Base-by-base conservation (phyloP, 2,888 invertebrate species). In the Phyto melanocephala region DNA sequence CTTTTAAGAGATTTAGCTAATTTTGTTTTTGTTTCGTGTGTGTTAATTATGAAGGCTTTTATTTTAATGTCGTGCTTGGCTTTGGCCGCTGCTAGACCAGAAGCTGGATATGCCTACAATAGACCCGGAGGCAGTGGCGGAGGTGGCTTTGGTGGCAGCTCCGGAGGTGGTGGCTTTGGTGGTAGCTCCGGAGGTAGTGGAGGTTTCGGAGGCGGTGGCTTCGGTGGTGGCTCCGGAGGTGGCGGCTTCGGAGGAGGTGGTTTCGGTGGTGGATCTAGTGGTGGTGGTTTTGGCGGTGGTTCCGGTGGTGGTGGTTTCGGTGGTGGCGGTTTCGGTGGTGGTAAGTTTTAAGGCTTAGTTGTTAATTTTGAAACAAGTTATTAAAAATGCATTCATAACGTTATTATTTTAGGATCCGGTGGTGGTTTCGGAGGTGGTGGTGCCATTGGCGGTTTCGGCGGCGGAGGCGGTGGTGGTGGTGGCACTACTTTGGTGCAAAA, bases 401-500 rank as follows among this genome's bases (percentile, higher is more conserved):
- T 60, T 15, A 10, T 45, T 6, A 28, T 28, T 37, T 22, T 58
- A 80, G 72, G 75, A 74, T 74, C 78, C 45, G 80, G 81, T 28
- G 68, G 79, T 17, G 81, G 77, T 37, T 81, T 79, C 42, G 71
- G 76, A 17, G 79, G 78, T 10, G 84, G 84, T 68, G 83, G 82
- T 40, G 77, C 83, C 2, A 79, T 81, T 70, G 87, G 87, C 8
- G 88, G 86, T 63, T 86, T 85, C 58, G 83, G 82, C 65, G 88
- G 88, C 68, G 88, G 88, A 56, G 88, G 89, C 67, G 88, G 88
- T 54, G 87, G 87, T 11, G 90, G 91, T n/a, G 90, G 91, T 68
- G 91, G 91, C 58, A 88, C 90, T 82, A 91, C 90, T 58, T 92
- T 95, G 52, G 94, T 96, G 85, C 96, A 96, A 90, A 96, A 96